These are phyloP conservation scores for Pristionchus exspectatus DNA, from an alignment of 2,888 invertebrate species.

Conservation along the genomic window DNA sequence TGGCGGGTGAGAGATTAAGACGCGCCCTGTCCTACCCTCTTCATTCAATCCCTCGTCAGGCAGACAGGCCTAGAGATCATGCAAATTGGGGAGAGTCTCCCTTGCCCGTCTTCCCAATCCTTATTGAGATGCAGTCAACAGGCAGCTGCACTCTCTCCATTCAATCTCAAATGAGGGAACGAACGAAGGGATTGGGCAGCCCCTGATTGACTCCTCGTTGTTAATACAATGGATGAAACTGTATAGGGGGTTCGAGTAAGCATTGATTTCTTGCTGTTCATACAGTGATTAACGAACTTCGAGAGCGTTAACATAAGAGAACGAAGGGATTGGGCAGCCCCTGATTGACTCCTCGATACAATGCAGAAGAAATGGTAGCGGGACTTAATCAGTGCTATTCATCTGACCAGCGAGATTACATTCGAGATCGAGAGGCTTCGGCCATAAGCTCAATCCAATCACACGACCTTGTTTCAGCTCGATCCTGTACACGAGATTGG, in stretches of 20 bases:
- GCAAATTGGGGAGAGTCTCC: neutral
- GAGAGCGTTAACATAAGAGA: neutral
- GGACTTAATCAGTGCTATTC: neutral
- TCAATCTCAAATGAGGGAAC: slow-evolving; percentile 47
- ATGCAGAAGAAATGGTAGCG: neutral
- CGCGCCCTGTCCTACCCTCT: neutral
- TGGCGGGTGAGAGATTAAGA: slow-evolving; percentile 39
- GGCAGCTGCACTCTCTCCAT: slow-evolving; percentile 37
- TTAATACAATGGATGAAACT: neutral
- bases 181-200: neutral
- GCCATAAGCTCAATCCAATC: neutral
- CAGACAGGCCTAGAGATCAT: neutral
- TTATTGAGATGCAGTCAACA: slow-evolving; percentile 50
- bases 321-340: neutral
- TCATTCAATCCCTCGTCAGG: neutral
- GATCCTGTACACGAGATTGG: neutral
- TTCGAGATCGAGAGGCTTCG: neutral
- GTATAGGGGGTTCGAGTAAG: neutral
- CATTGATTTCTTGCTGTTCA: neutral
- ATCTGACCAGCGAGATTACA: neutral
- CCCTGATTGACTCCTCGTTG: neutral
- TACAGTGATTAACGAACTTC: neutral
- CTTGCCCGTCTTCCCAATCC: neutral
- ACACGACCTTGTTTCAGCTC: neutral
- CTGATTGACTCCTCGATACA: neutral